A percentile compares a stretch with the other conserved stretches of the same genome.
Evolutionary conservation across 1,140 invertebrate species (phyloP).

Genomic region (Drosophila pectinifera): DNA sequence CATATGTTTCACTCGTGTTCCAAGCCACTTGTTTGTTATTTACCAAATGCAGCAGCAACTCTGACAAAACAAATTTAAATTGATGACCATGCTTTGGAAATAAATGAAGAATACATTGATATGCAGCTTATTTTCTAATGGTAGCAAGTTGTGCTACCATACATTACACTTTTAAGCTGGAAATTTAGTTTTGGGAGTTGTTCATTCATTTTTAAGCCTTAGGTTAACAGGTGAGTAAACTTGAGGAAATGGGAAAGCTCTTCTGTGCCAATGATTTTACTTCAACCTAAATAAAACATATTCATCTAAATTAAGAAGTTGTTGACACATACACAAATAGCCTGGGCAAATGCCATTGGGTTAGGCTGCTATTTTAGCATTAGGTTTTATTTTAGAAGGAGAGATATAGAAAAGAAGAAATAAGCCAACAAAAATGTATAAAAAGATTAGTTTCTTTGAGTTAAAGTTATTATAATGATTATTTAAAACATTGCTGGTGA

Average conservation of each 20-base stretch:
- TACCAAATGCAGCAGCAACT: slow-evolving; percentile 50
- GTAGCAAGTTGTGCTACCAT: slow-evolving; percentile 5
- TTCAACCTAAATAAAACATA: slow-evolving; percentile 9
- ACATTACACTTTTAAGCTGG: neutral
- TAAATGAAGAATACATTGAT: neutral
- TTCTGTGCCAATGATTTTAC: neutral
- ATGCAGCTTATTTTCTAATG: neutral
- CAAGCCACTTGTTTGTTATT: slow-evolving; percentile 52
- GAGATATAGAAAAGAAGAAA: neutral
- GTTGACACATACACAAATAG: slow-evolving; percentile 11
- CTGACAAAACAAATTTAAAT: slow-evolving; percentile 63
- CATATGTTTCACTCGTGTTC: slow-evolving; percentile 70
- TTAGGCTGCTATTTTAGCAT: slow-evolving; percentile 44
- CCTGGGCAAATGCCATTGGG: slow-evolving; percentile 54
- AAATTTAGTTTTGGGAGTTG: slow-evolving; percentile 1
- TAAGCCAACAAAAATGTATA: neutral
- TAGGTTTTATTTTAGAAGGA: neutral
- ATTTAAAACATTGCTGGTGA: too few relatives aligned
- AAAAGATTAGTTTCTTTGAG: too few relatives aligned
- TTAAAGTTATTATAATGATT: too few relatives aligned
- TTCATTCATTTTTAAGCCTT: slow-evolving; percentile 1
- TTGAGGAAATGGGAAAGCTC: slow-evolving; percentile 10
- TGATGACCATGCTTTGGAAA: slow-evolving; percentile 48
- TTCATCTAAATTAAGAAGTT: slow-evolving; percentile 8
- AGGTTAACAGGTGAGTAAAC: slow-evolving; percentile 69